Percentiles rank a stretch among this genome's conserved stretches.
These are phyloP conservation scores for Hydriomena furcata DNA, from an alignment of 2,888 invertebrate genomes.

Conservation along the genomic window DNA sequence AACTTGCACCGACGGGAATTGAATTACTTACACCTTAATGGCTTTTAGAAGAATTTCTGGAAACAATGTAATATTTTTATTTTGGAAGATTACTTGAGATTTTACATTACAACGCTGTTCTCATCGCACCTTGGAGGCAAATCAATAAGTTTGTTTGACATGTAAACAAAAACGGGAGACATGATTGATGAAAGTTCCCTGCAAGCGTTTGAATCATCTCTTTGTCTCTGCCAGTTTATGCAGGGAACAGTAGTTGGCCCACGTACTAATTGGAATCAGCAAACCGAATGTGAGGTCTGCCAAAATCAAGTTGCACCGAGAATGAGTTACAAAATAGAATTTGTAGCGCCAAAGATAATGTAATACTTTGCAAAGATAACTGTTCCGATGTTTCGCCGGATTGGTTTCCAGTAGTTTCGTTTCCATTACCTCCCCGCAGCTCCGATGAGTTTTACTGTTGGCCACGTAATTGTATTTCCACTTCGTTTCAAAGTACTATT, in stretches of 20 bases:
- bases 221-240: background rate
- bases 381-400: constrained; percentile 45
- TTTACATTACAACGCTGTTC: too few relatives aligned
- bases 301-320: constrained; percentile 4
- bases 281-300: background rate
- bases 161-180: background rate
- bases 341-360: constrained; percentile 52
- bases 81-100: too few relatives aligned
- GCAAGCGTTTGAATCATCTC: background rate
- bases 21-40: constrained; percentile 48
- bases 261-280: background rate
- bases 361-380: constrained; percentile 52
- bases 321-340: constrained; percentile 55
- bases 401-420: constrained; percentile 48
- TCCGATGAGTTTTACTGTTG: constrained; percentile 48
- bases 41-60: too few relatives aligned
- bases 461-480: constrained; percentile 49
- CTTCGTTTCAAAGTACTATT: constrained; percentile 30
- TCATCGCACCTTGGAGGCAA: too few relatives aligned
- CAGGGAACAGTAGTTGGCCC: background rate
- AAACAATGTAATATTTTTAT: too few relatives aligned
- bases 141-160: background rate
- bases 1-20: constrained; percentile 61
- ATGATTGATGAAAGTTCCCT: background rate
- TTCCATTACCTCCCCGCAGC: constrained; percentile 49